Evolutionary conservation across 2,888 invertebrate species (phyloP).

Genomic region (Acanthosoma haemorrhoidale): DNA sequence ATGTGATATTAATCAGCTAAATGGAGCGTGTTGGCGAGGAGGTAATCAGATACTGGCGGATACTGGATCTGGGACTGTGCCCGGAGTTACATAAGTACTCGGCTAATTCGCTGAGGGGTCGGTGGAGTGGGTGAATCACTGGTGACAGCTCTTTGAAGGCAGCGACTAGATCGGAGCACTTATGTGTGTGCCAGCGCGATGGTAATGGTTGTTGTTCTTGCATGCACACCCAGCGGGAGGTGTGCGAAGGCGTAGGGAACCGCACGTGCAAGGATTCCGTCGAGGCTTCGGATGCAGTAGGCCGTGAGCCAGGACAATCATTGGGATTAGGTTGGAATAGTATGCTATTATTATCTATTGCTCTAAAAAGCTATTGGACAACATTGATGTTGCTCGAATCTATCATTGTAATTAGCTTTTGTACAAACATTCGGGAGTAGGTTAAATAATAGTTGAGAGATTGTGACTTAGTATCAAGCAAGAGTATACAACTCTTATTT

Average conservation of each 20-base stretch:
- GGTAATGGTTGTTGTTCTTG: neutral
- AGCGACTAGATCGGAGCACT: too few relatives aligned
- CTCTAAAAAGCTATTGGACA: too few relatives aligned
- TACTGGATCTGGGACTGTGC: neutral
- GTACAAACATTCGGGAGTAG: too few relatives aligned
- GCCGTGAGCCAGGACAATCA: too few relatives aligned
- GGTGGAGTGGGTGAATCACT: neutral
- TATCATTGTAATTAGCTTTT: too few relatives aligned
- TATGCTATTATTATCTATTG: too few relatives aligned
- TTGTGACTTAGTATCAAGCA: too few relatives aligned
- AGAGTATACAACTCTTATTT: too few relatives aligned
- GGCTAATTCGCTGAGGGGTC: neutral
- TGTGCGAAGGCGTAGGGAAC: neutral
- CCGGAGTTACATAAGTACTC: neutral
- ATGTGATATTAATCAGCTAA: neutral
- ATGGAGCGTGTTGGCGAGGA: neutral
- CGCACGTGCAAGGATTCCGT: neutral
- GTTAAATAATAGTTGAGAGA: too few relatives aligned
- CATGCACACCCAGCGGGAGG: neutral
- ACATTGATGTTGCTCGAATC: too few relatives aligned
- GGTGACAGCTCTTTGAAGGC: neutral
- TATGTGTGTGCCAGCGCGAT: neutral
- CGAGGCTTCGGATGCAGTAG: neutral
- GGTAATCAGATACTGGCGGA: neutral
- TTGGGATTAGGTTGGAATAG: too few relatives aligned